Base-by-base conservation (phyloP, 2,888 invertebrate genomes). In the Hylaea fasciaria region DNA sequence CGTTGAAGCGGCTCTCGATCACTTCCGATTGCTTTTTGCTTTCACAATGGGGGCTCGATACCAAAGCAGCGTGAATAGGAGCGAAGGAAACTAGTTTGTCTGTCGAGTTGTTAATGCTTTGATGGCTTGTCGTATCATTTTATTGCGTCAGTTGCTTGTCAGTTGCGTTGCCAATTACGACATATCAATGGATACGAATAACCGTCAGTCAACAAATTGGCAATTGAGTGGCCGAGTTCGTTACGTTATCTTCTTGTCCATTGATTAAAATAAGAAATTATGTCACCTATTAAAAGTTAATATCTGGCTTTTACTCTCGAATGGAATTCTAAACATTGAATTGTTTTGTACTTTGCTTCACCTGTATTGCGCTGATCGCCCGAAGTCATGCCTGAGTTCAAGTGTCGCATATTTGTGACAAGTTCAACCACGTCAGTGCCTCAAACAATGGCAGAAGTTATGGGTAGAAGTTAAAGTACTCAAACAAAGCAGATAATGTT, bases 11-110 rank as follows among this genome's bases (percentile, higher is more conserved):
- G 69, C 71, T 77, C 76, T 74, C 77, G 76, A 81, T 79, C 81
- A 82, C 80, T 86, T 86, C 82, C 85, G 84, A 86, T 86, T 80
- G 79, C 80, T 81, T 80, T 78, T 75, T 76, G 73, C 76, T 80
- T 76, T 73, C 74, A 85, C 85, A 83, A 86, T 83, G 67, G 77
- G 68, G 73, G 57, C 60, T 64, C 66, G 62, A 65, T 69, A 68
- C 64, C 64, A 66, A 64, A 62, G 61, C 52, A 46, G 28, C 57
- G 55, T 65, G 64, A 64, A 62, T 51, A 53, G 60, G 43, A 52
- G 43, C 58, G 57, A 62, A 57, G 59, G 58, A 52, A 69, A 62
- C 64, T 61, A 64, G 67, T 69, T 71, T 65, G 65, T 66, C 64
- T 62, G 59, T 59, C 46, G 37, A 61, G 57, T 65, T 32, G 66